These are phyloP conservation scores for Trogon surrucura DNA, from an alignment of 2,113 vertebrate genomes.

Conservation along the genomic window DNA sequence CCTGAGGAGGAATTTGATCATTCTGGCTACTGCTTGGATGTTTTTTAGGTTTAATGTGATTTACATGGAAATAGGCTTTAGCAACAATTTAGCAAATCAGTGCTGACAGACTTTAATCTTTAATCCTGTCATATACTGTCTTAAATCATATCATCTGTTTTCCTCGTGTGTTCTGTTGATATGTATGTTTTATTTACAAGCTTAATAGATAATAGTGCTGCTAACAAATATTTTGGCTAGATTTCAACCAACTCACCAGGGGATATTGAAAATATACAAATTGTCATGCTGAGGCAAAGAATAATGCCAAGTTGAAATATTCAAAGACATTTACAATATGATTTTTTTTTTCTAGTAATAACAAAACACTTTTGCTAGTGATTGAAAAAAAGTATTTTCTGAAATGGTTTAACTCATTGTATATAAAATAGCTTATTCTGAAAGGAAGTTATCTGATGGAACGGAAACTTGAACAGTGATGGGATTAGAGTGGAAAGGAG, in stretches of 20 bases:
- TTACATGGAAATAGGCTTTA: conserved; percentile 34
- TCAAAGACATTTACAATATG: conserved; percentile 10
- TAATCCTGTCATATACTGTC: conserved; percentile 36
- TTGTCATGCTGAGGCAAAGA: not conserved
- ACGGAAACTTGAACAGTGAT: conserved; percentile 24
- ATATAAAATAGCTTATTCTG: conserved; percentile 25
- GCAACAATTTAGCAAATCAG: conserved; percentile 31
- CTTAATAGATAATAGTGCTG: conserved; percentile 32
- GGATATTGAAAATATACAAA: not conserved
- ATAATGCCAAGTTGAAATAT: not conserved
- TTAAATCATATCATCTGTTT: conserved; percentile 54
- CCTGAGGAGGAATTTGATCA: not conserved
- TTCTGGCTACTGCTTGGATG: not conserved
- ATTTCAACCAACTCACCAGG: not conserved
- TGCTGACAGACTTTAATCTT: conserved; percentile 30
- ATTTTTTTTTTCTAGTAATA: conserved; percentile 25
- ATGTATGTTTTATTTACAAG: conserved; percentile 69
- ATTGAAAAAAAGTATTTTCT: conserved; percentile 11
- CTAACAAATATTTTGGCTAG: conserved; percentile 29
- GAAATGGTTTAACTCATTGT: conserved; percentile 36
- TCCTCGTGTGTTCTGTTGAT: conserved; percentile 62
- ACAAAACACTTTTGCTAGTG: not conserved
- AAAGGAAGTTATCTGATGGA: not conserved
- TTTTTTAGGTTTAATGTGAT: conserved; percentile 36
- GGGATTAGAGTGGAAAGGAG: not conserved